Base-by-base conservation (phyloP, 1,140 invertebrate species). In the Zaprionus capensis region DNA sequence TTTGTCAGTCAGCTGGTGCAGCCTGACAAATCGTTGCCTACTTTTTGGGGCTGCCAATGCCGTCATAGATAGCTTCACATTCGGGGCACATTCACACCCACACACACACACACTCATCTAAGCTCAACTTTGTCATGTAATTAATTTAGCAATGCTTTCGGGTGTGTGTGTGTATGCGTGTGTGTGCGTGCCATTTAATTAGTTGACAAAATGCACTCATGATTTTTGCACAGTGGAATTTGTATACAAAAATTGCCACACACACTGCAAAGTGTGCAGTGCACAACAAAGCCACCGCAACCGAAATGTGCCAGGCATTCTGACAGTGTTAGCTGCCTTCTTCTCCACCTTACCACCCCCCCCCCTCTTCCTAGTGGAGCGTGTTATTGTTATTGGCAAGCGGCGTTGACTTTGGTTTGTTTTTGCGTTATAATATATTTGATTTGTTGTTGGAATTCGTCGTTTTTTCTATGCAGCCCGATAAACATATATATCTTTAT, bases 341-440 rank as follows among this genome's bases (percentile, higher is more conserved):
- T 22, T 34, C 15, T 22, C 71, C 12, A 0, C 26, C 51, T 2
- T 26, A n/a, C 24, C 28, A 9, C 17, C 12, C 17, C 11, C 34
- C 24, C 46, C 24, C 2, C 57, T 11, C 12, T 3, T 5, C n/a
- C 14, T 36, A 38, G 2, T 41, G 36, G 3, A 11, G 20, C 20
- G 46, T 51, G 84, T 78, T 88, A 81, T 87, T 84, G 83, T 88
- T 88, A 87, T 87, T 88, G 84, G 79, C 41, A 75, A 82, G 78
- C 83, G 83, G 77, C 84, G 76, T 88, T 88, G 83, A 88, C 84
- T 88, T 87, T 78, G 81, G 84, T 87, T 87, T 87, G 85, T 90
- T 87, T 87, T 90, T 90, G 71, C 71, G 84, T 83, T 81, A 90
- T 87, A 87, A 87, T 87, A 87, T 87, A 87, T 87, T 87, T 87